phyloP scores from a whole-genome alignment of 1,140 invertebrate species.

The Melipona quadrifasciata region DNA sequence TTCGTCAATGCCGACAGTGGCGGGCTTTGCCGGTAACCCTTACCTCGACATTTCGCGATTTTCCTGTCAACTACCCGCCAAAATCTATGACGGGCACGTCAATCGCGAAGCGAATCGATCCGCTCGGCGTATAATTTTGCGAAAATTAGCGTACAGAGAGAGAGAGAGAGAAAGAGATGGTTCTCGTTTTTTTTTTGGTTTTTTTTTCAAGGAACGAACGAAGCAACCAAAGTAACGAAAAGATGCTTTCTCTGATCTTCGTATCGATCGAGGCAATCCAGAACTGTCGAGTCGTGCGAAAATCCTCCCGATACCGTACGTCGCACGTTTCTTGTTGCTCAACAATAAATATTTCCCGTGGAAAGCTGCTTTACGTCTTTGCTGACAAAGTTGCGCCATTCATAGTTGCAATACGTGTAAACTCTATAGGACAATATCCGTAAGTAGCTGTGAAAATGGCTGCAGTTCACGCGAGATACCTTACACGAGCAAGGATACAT shows the following conservation, averaged over 20 bases:
- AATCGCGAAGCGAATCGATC: background rate
- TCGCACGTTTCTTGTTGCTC: slow-evolving; percentile 22
- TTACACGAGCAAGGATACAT: slow-evolving; percentile 8
- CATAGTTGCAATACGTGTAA: background rate
- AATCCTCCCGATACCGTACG: background rate
- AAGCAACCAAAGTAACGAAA: background rate
- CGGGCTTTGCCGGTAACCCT: slow-evolving; percentile 30
- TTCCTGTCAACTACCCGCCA: slow-evolving; percentile 30
- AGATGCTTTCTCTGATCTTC: background rate
- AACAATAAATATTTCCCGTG: slow-evolving; percentile 19
- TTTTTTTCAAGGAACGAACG: background rate
- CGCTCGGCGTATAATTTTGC: background rate
- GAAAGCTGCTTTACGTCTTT: slow-evolving; percentile 11
- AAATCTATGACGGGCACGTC: slow-evolving; percentile 6
- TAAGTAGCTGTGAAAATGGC: slow-evolving; percentile 16
- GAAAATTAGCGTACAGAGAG: background rate
- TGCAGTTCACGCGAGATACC: background rate
- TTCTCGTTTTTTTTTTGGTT: background rate
- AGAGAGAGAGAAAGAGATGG: too few species aligned
- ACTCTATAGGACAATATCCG: slow-evolving; percentile 21
- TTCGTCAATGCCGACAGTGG: slow-evolving; percentile 37
- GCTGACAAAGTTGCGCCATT: slow-evolving; percentile 22
- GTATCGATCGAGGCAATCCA: too few species aligned
- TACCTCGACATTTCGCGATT: slow-evolving; percentile 37
- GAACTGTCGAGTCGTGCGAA: background rate